Evolutionary conservation across 2,797 vertebrate genomes (phyloP), one percentile per base, ranked within the genome.

Genomic region (Premnoplex brunnescens): DNA sequence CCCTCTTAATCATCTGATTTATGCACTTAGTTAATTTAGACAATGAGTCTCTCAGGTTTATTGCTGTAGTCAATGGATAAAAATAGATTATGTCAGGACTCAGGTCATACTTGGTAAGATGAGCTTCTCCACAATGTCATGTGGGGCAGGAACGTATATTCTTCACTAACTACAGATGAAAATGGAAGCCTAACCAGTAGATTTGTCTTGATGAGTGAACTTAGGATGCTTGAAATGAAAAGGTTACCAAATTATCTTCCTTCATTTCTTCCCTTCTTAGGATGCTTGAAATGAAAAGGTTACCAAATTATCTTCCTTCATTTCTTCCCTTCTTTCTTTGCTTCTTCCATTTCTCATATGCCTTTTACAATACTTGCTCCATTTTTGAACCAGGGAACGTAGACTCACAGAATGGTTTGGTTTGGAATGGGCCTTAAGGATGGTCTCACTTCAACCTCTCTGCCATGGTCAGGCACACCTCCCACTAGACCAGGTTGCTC

Each of bases 1-100:
- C 28, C 20, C 14, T 67, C 52, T 88, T 66, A 28, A 15, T 84
- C 44, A 91, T 67, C 37, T 58, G 9, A 60, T 89, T 87, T 91
- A 78, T 52, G 39, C 7, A 46, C 64, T 39, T 74, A 43, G 68
- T 39, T 74, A 34, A 59, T 63, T 76, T 71, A 88, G 60, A 52
- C 26, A 73, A 56, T 26, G 66, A 84, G 27, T 58, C 68, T 66
- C 9, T 82, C 36, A n/a, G 43, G 48, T 52, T 93, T 85, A 68
- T 72, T 14, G 58, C 22, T 67, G 5, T 24, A 86, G 39, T 59
- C 60, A 86, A 36, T 80, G 34, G 12, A 77, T 49, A 79, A 88
- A 93, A 79, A 37, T 26, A 82, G 41, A 43, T 88, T 89, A 52
- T 68, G 30, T 58, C 55, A 64, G 22, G 37, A 79, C 37, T 43